A percentile compares a stretch with the other conserved stretches of the same genome.
phyloP scores from a whole-genome alignment of 2,797 vertebrate species.

The Acipenser transmontanus region DNA sequence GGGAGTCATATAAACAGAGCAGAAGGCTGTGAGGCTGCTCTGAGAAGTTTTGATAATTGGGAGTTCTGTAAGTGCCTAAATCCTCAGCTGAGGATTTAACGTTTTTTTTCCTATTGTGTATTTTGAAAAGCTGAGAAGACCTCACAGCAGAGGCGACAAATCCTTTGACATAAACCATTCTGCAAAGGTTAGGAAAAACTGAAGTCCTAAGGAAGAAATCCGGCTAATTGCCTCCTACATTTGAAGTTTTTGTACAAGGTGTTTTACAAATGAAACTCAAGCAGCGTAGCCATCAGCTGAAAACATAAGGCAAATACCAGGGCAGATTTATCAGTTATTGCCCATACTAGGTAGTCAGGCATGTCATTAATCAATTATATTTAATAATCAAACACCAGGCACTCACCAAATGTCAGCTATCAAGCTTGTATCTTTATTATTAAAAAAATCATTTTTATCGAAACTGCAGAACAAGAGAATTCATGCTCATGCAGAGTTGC shows the following conservation, averaged over 20 bases:
- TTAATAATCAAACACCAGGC: constrained; percentile 43
- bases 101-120: constrained; percentile 58
- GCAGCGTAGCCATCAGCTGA: constrained; percentile 6
- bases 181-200: constrained; percentile 56
- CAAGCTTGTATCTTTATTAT: not conserved
- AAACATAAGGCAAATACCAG: too few relatives aligned
- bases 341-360: constrained; percentile 30
- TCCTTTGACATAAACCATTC: constrained; percentile 69
- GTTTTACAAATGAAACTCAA: constrained; percentile 66
- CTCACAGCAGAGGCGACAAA: constrained; percentile 70
- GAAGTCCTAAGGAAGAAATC: constrained; percentile 57
- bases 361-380: constrained; percentile 58
- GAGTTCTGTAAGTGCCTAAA: constrained; percentile 74
- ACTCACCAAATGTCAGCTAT: constrained; percentile 26
- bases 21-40: constrained; percentile 53
- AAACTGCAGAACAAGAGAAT: too few relatives aligned
- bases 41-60: constrained; percentile 65
- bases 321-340: too few relatives aligned
- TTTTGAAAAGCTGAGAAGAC: constrained; percentile 56
- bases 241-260: constrained; percentile 34
- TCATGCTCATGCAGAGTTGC: too few relatives aligned
- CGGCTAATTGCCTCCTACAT: constrained; percentile 65
- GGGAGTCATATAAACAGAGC: constrained; percentile 67
- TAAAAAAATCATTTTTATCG: too few relatives aligned
- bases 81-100: constrained; percentile 65